phyloP scores from a whole-genome alignment of 1,140 invertebrate species.

The Drosophila insularis region DNA sequence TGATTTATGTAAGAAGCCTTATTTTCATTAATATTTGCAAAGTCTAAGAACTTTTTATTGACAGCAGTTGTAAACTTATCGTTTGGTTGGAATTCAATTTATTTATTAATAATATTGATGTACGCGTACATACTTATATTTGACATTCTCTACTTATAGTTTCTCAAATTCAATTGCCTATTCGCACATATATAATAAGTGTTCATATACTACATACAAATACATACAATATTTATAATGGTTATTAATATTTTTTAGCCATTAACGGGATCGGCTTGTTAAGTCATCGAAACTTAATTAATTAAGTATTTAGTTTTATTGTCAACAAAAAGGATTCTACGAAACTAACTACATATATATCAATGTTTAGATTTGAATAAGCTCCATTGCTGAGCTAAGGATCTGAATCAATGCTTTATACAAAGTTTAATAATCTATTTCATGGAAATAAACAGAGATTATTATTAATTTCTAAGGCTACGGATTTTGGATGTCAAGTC shows the following conservation, averaged over 20 bases:
- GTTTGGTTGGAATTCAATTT: neutral
- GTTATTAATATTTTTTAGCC: neutral
- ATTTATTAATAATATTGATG: conserved; percentile 3
- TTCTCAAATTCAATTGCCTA: neutral
- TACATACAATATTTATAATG: neutral
- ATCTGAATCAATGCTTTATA: conserved; percentile 38
- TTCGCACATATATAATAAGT: neutral
- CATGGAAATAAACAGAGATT: conserved; percentile 46
- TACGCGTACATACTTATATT: conserved; percentile 2
- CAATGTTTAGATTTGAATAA: conserved; percentile 8
- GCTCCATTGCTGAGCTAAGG: conserved; percentile 16
- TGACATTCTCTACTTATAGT: neutral
- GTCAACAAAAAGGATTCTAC: conserved; percentile 31
- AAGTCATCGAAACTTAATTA: no score
- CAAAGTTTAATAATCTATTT: conserved; percentile 37
- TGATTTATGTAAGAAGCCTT: no score
- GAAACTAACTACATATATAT: conserved; percentile 9
- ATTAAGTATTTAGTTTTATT: conserved; percentile 31
- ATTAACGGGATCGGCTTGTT: neutral
- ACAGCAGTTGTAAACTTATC: no score
- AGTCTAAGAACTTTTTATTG: no score
- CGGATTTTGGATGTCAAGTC: conserved; percentile 42
- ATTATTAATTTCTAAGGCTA: conserved; percentile 38
- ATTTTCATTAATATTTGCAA: no score
- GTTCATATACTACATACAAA: conserved; percentile 8